These are phyloP conservation scores for Bombus confusus DNA, from an alignment of 1,140 invertebrate species.

Conservation along the genomic window DNA sequence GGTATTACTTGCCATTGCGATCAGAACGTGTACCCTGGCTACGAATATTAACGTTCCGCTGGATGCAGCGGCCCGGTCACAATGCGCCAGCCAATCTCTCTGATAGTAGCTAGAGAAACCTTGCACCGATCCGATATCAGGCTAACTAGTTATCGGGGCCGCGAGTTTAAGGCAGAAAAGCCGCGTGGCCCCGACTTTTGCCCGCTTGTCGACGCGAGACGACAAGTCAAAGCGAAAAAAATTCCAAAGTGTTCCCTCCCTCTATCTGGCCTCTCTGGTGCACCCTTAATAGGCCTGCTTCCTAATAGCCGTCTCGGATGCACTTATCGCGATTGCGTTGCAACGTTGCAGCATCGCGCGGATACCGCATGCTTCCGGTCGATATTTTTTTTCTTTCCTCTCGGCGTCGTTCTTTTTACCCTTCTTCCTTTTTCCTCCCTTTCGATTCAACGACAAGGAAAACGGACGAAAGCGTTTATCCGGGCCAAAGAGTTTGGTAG, in stretches of 20 bases:
- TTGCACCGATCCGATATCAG: slow-evolving; percentile 49
- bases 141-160: slow-evolving; percentile 49
- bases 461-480: slow-evolving; percentile 7
- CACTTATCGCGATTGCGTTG: slow-evolving; percentile 52
- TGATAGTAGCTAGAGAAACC: slow-evolving; percentile 64
- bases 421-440: background rate
- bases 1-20: slow-evolving; percentile 63
- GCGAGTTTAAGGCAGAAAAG: slow-evolving; percentile 29
- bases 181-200: slow-evolving; percentile 22
- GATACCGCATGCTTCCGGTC: slow-evolving; percentile 13
- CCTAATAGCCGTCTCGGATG: slow-evolving; percentile 32
- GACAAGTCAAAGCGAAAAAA: slow-evolving; percentile 30
- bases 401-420: background rate
- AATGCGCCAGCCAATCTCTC: slow-evolving; percentile 66
- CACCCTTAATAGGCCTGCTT: slow-evolving; percentile 17
- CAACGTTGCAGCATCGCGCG: background rate
- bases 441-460: too few relatives aligned
- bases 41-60: slow-evolving; percentile 54
- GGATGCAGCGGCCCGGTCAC: slow-evolving; percentile 41
- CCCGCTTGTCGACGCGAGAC: slow-evolving; percentile 38
- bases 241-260: slow-evolving; percentile 36
- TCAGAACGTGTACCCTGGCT: slow-evolving; percentile 30
- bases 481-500: background rate
- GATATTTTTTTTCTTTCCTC: background rate
- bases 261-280: background rate